These are phyloP conservation scores for Elysia crispata DNA, from an alignment of 2,888 invertebrate genomes.

Conservation along the genomic window DNA sequence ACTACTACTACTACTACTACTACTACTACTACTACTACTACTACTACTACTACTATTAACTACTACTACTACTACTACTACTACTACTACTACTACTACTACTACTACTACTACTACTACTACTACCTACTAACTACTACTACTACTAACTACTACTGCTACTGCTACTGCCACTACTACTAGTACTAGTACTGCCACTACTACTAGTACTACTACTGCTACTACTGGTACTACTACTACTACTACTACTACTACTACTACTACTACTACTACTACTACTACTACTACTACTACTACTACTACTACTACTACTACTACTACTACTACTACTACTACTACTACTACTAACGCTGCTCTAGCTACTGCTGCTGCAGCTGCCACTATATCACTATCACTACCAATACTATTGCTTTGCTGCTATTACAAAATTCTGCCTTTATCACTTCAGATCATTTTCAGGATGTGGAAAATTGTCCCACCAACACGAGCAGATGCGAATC, in stretches of 20 bases:
- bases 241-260: not conserved
- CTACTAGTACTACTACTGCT: no score
- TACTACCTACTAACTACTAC: no score
- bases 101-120: not conserved
- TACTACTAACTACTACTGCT: no score
- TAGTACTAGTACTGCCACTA: no score
- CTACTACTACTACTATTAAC: no score
- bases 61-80: not conserved
- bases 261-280: not conserved
- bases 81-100: not conserved
- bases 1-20: not conserved
- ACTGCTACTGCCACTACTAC: not conserved
- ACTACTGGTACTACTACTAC: not conserved
- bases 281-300: not conserved
- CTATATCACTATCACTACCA: not conserved
- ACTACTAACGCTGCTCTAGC: no score
- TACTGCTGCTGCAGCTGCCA: not conserved
- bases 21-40: not conserved
- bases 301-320: not conserved
- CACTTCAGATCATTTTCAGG: constrained; percentile 69
- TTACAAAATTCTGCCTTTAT: not conserved
- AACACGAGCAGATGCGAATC: constrained; percentile 63
- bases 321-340: not conserved
- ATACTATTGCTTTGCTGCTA: not conserved
- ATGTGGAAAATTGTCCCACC: constrained; percentile 74